phyloP scores from a whole-genome alignment of 2,113 vertebrate genomes.

The Lanius collurio region DNA sequence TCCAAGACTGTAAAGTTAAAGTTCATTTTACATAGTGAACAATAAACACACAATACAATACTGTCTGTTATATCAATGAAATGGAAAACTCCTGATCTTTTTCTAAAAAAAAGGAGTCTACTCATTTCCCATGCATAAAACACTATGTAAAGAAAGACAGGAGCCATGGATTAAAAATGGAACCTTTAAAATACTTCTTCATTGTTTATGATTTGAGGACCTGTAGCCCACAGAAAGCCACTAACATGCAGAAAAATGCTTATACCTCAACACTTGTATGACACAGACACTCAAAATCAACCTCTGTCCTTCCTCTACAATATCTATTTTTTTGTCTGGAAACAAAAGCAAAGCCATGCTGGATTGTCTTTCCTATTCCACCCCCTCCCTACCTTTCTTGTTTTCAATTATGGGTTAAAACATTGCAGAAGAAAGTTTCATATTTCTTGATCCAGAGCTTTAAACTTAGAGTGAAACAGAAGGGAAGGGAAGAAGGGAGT shows the following conservation, averaged over 20 bases:
- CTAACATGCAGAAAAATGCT: not conserved
- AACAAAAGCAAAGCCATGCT: not conserved
- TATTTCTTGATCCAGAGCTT: not conserved
- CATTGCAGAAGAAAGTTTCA: not conserved
- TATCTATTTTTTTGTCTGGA: not conserved
- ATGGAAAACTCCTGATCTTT: not conserved
- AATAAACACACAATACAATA: not conserved
- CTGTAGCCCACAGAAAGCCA: not conserved
- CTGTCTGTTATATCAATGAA: not conserved
- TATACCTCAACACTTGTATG: not conserved
- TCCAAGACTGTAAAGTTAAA: not conserved
- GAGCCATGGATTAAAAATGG: not conserved
- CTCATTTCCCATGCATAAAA: not conserved
- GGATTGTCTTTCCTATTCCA: not conserved
- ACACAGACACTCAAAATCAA: not conserved
- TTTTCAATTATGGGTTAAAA: not conserved
- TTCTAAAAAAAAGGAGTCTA: not conserved
- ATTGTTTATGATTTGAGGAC: not conserved
- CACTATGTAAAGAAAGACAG: rapidly evolving
- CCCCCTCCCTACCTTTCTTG: rapidly evolving
- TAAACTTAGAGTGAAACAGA: not conserved
- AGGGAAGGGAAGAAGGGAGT: not conserved
- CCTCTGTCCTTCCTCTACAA: not conserved
- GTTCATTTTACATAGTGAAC: not conserved
- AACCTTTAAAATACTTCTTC: not conserved